phyloP scores from a whole-genome alignment of 2,113 vertebrate genomes.

The Anoplopoma fimbria region DNA sequence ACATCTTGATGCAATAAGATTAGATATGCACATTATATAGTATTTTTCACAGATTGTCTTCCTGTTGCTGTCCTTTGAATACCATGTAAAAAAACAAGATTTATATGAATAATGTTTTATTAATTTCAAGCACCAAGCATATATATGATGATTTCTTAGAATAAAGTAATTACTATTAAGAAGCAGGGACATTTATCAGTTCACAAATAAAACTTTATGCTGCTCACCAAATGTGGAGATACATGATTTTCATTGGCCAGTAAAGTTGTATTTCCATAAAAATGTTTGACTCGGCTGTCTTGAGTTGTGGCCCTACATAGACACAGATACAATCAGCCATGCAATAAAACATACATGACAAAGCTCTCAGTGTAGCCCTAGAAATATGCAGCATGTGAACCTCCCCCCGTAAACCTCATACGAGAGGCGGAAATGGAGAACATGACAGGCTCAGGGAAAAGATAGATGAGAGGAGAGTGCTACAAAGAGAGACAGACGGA shows the following conservation, averaged over 20 bases:
- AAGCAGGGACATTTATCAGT: background rate
- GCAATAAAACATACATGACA: slow-evolving; percentile 30
- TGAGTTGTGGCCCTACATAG: background rate
- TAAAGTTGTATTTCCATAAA: background rate
- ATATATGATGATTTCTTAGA: background rate
- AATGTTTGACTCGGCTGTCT: background rate
- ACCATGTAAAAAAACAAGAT: background rate
- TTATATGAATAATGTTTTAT: background rate
- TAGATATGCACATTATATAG: background rate
- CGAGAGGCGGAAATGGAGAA: too few relatives aligned
- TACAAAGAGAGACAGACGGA: slow-evolving; percentile 14
- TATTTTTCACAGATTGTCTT: background rate
- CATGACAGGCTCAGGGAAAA: slow-evolving; percentile 5
- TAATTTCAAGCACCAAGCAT: background rate
- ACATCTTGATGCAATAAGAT: background rate
- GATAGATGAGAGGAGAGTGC: slow-evolving; percentile 8
- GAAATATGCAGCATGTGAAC: background rate
- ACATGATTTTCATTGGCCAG: background rate
- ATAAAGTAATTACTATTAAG: background rate
- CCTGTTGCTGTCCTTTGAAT: background rate
- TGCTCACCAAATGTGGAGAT: background rate
- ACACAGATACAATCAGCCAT: slow-evolving; percentile 4
- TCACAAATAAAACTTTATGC: background rate
- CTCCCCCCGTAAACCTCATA: slow-evolving; percentile 2
- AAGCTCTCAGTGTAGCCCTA: background rate